Evolutionary conservation across 2,888 invertebrate genomes (phyloP).

Genomic region (Campaea margaritaria): DNA sequence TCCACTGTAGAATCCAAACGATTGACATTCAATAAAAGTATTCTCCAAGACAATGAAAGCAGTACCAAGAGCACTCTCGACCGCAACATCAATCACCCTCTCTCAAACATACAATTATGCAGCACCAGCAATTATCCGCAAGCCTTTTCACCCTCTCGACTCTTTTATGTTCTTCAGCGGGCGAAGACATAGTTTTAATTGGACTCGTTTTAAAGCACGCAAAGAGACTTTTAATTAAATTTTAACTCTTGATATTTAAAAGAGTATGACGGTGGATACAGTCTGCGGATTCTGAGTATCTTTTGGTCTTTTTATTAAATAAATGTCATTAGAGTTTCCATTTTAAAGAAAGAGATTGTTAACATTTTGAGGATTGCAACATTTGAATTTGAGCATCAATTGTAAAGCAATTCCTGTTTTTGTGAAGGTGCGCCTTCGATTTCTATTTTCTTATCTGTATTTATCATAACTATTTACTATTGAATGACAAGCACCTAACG

Average conservation of each 20-base stretch:
- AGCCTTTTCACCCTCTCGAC: constrained; percentile 65
- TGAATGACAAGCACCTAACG: no score
- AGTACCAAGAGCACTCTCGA: constrained; percentile 15
- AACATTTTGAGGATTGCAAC: no score
- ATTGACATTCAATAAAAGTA: neutral
- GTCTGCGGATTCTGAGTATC: constrained; percentile 53
- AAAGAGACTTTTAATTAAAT: constrained; percentile 78
- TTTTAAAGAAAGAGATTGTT: no score
- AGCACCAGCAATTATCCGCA: constrained; percentile 67
- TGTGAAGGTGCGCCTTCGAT: no score
- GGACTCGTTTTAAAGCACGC: constrained; percentile 74
- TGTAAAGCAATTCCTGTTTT: no score
- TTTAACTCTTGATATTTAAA: constrained; percentile 73
- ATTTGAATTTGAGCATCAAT: no score
- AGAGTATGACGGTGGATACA: constrained; percentile 60
- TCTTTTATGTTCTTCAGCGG: constrained; percentile 69
- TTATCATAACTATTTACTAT: no score
- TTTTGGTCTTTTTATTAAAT: constrained; percentile 28
- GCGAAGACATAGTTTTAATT: constrained; percentile 82
- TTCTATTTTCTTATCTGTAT: no score
- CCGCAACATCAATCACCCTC: constrained; percentile 40
- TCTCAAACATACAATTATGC: constrained; percentile 69
- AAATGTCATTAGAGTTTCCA: no score
- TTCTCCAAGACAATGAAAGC: neutral
- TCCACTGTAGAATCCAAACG: neutral